Percentiles rank a stretch among this genome's conserved stretches.
These are phyloP conservation scores for Hoplostethus atlanticus DNA, from an alignment of 2,797 vertebrate species.

Conservation along the genomic window DNA sequence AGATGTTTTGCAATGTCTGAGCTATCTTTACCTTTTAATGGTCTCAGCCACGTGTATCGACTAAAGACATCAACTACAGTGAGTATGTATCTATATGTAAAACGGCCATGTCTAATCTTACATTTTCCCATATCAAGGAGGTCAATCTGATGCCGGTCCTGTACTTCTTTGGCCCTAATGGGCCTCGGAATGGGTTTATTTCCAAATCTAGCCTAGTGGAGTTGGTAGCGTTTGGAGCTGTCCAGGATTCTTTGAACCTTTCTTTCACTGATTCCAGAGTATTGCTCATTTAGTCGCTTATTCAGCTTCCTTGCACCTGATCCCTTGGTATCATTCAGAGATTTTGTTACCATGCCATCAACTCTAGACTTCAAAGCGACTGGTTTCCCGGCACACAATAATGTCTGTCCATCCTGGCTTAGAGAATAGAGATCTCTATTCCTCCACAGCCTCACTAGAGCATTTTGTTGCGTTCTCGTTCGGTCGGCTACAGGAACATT, in stretches of 20 bases:
- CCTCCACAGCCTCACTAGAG: too few species aligned
- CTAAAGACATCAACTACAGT: too few species aligned
- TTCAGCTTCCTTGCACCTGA: conserved; percentile 9
- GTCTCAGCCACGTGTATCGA: too few species aligned
- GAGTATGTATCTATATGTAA: too few species aligned
- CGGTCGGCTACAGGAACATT: too few species aligned
- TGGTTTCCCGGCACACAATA: conserved; percentile 16
- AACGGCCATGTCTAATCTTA: too few species aligned
- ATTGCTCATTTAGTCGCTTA: not conserved
- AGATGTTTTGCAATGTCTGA: too few species aligned
- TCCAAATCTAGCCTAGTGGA: conserved; percentile 15
- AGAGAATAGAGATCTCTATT: not conserved
- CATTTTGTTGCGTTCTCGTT: too few species aligned
- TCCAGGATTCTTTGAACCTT: conserved; percentile 10
- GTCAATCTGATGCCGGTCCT: not conserved
- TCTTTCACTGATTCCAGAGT: conserved; percentile 13
- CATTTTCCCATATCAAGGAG: too few species aligned
- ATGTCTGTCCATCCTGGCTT: conserved; percentile 14
- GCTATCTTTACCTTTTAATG: too few species aligned
- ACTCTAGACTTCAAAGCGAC: not conserved
- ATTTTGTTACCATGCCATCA: not conserved
- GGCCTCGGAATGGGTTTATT: conserved; percentile 20
- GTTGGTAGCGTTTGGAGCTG: conserved; percentile 15
- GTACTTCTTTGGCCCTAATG: not conserved
- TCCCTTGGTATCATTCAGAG: conserved; percentile 4